These are phyloP conservation scores for Acleris literana DNA, from an alignment of 2,888 invertebrate species.

Conservation along the genomic window DNA sequence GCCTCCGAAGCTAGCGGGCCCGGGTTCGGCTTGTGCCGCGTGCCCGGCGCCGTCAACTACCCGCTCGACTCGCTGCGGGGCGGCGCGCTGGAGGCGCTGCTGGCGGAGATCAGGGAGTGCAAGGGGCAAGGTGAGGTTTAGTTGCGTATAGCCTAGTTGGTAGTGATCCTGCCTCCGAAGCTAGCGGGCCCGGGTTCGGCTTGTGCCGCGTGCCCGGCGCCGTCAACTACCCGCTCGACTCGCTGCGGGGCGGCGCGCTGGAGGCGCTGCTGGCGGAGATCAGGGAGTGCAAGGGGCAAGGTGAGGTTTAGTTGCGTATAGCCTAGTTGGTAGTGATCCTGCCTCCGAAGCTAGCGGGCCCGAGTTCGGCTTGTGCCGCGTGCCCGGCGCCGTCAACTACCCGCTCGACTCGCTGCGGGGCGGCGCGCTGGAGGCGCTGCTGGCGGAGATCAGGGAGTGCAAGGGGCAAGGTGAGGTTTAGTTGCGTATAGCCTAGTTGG, in stretches of 20 bases:
- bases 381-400: constrained; percentile 89
- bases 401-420: constrained; percentile 85
- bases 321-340: no score
- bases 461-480: constrained; percentile 25
- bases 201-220: constrained; percentile 92
- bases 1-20: constrained; percentile 70
- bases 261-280: constrained; percentile 52
- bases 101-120: constrained; percentile 45
- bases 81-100: constrained; percentile 56
- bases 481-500: no score
- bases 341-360: constrained; percentile 70
- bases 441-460: constrained; percentile 45
- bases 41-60: constrained; percentile 89
- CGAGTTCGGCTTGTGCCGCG: constrained; percentile 94
- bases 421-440: constrained; percentile 56
- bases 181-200: constrained; percentile 89
- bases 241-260: constrained; percentile 72
- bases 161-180: no score
- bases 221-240: constrained; percentile 88
- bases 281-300: constrained; percentile 27
- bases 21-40: constrained; percentile 94
- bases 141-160: no score
- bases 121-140: constrained; percentile 25
- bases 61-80: constrained; percentile 85
- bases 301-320: constrained; percentile 10